phyloP scores from a whole-genome alignment of 64 coral and sea anemone genomes.

The Porites lutea region DNA sequence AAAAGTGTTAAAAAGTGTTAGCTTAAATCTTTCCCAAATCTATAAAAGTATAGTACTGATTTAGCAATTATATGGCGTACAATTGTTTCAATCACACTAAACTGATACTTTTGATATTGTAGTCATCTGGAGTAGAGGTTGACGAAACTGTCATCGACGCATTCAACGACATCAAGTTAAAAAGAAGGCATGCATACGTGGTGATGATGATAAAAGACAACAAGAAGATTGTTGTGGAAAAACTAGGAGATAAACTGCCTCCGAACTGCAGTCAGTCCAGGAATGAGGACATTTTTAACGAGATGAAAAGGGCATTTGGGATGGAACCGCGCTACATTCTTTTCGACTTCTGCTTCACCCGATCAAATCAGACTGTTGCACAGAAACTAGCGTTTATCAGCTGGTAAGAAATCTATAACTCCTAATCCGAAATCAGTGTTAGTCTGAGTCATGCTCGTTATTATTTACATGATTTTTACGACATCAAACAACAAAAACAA shows the following conservation, averaged over 20 bases:
- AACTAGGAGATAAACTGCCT: constrained; percentile 32
- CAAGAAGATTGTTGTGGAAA: constrained; percentile 30
- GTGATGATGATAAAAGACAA: constrained; percentile 50
- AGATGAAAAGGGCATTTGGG: constrained; percentile 17
- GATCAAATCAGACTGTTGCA: background rate
- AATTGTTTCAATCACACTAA: background rate
- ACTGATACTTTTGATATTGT: background rate
- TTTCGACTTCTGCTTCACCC: constrained; percentile 38
- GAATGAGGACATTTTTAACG: constrained; percentile 31
- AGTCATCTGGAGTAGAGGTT: constrained; percentile 39
- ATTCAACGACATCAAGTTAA: constrained; percentile 24
- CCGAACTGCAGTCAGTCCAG: background rate
- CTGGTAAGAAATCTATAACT: background rate
- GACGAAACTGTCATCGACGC: constrained; percentile 19
- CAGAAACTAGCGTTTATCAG: constrained; percentile 38
- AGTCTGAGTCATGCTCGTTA: too few species aligned
- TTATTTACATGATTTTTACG: too few species aligned
- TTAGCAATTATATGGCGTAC: background rate
- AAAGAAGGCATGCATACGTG: constrained; percentile 34
- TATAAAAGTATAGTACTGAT: too few species aligned
- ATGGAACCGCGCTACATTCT: constrained; percentile 37
- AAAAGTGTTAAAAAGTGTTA: too few species aligned
- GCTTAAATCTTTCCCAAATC: too few species aligned
- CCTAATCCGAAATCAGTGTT: too few species aligned
- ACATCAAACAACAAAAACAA: too few species aligned